These are phyloP conservation scores for Phataginus tricuspis DNA, from an alignment of 2,797 vertebrate genomes.

Conservation along the genomic window DNA sequence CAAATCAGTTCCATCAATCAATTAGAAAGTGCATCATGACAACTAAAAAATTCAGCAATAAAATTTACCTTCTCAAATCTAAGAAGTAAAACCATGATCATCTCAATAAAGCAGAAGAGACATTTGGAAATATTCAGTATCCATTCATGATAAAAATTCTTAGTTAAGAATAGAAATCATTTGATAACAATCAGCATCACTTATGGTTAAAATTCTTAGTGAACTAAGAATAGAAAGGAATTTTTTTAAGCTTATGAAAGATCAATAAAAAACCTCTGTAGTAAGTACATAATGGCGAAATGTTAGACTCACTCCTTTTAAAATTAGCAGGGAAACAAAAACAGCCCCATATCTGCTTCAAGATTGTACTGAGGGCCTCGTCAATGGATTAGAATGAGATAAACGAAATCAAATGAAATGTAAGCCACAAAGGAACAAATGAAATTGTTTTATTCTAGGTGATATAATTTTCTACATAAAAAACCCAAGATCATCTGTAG, in stretches of 20 bases:
- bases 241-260: conserved; percentile 38
- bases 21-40: neutral
- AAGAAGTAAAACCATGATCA: neutral
- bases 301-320: neutral
- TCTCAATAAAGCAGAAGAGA: neutral
- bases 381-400: conserved; percentile 22
- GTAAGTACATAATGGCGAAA: neutral
- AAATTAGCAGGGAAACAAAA: conserved; percentile 5
- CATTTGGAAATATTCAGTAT: conserved; percentile 16
- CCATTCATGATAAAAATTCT: neutral
- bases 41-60: neutral
- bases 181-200: too few species aligned
- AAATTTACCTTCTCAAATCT: conserved; percentile 27
- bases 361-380: neutral
- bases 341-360: neutral
- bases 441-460: conserved; percentile 1
- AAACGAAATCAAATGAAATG: conserved; percentile 1
- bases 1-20: neutral
- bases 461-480: conserved; percentile 15
- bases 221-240: conserved; percentile 12
- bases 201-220: neutral
- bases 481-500: conserved; percentile 19
- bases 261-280: neutral
- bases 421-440: conserved; percentile 26
- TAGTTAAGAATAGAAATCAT: neutral